Base-by-base conservation (phyloP, 2,113 vertebrate species). In the Prunella himalayana region DNA sequence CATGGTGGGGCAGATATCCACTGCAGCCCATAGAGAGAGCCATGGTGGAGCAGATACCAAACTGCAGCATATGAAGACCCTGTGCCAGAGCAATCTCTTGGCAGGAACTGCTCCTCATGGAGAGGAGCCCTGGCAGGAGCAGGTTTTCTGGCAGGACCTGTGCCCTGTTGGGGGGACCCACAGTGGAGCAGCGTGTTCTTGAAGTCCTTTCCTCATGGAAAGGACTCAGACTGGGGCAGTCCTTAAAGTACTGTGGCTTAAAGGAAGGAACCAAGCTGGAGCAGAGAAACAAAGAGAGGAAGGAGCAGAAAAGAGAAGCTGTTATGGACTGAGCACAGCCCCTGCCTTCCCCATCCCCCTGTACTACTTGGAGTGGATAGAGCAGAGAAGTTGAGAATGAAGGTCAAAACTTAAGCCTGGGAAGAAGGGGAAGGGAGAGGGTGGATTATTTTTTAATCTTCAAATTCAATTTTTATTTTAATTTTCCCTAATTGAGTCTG, bases 21-120 rank as follows among this genome's bases (percentile, higher is more conserved):
- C 13, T 39, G 49, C 15, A 79, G 54, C 18, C 7, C 10, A 3
- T 3, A 47, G 39, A 35, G 23, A 39, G 45, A 47, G 9, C 49
- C 20, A 21, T 28, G 39, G n/a, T 71, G 23, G 37, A 16, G 11
- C 51, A 76, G 45, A 65, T 44, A 60, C 39, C 41, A 72, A 53
- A 11, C 13, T 69, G 31, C 11, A 70, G 31, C 0, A 0, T 4
- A 2, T 31, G 33, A 30, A 56, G 25, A 23, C 14, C 30, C 18
- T 31, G 42, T 13, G 4, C 18, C 31, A 71, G 44, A 81, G 20
- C 11, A 59, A 42, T 20, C 9, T 63, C 22, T 35, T 72, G 49
- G 8, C 31, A 59, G 49, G n/a, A 63, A 10, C 47, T 19, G 13
- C 11, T 39, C 22, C 15, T 37, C 27, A 22, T 35, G 14, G 41